These are phyloP conservation scores for Ennomos erosarius DNA, from an alignment of 2,888 invertebrate species.

Conservation along the genomic window DNA sequence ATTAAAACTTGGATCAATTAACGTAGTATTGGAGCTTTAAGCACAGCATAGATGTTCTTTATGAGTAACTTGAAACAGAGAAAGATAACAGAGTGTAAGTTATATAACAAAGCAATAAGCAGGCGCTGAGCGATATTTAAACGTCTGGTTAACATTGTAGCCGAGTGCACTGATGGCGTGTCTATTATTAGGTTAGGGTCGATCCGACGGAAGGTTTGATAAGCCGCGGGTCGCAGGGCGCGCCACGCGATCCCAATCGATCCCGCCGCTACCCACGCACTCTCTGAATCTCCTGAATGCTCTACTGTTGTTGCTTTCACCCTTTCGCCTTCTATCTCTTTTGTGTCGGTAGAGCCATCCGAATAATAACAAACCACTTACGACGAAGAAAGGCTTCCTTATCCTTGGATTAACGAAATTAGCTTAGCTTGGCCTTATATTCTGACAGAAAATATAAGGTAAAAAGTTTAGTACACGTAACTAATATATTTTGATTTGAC, in stretches of 20 bases:
- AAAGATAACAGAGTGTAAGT: no score
- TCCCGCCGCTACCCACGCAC: constrained; percentile 52
- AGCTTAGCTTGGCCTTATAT: constrained; percentile 13
- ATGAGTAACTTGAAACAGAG: no score
- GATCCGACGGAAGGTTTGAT: constrained; percentile 62
- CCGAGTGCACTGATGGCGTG: constrained; percentile 53
- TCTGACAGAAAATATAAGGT: no score
- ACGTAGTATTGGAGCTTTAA: no score
- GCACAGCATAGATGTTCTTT: no score
- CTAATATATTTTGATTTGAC: no score
- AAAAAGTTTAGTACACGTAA: no score
- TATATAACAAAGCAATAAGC: constrained; percentile 14
- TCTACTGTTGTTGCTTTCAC: constrained; percentile 36
- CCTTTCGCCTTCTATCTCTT: constrained; percentile 44
- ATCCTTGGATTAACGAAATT: not conserved
- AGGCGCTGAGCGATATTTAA: constrained; percentile 11
- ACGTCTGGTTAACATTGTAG: constrained; percentile 23
- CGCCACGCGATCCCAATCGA: constrained; percentile 65
- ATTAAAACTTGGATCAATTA: no score
- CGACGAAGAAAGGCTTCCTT: not conserved
- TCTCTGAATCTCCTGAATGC: constrained; percentile 38
- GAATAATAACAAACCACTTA: constrained; percentile 13
- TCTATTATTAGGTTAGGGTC: constrained; percentile 76
- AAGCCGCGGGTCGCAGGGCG: constrained; percentile 59
- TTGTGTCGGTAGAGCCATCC: constrained; percentile 41